Percentiles rank a stretch among this genome's conserved stretches.
These are phyloP conservation scores for Drosophila pectinifera DNA, from an alignment of 1,140 invertebrate species.

Conservation along the genomic window DNA sequence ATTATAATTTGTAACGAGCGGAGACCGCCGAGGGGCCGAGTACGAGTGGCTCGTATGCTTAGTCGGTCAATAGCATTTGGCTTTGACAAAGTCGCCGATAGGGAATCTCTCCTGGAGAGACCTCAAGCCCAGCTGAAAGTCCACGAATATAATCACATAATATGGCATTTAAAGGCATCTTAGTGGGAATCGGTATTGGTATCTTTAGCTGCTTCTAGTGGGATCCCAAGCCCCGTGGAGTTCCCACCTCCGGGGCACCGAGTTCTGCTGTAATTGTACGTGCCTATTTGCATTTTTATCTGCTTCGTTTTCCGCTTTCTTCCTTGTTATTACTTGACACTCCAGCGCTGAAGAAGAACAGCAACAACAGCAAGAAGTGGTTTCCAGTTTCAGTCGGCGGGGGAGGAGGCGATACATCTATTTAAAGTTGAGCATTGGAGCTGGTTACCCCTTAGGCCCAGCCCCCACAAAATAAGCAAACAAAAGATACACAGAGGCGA, in stretches of 20 bases:
- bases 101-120: conserved; percentile 1
- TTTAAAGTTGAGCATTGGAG: conserved; percentile 31
- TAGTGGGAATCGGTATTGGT: conserved; percentile 28
- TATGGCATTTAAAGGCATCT: conserved; percentile 17
- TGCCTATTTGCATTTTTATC: conserved; percentile 79
- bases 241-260: conserved; percentile 41
- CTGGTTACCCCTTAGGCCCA: conserved; percentile 4
- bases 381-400: conserved; percentile 38
- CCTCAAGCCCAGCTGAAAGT: conserved; percentile 22
- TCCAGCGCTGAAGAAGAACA: conserved; percentile 17
- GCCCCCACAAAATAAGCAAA: background rate
- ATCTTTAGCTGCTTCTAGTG: conserved; percentile 41
- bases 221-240: conserved; percentile 31
- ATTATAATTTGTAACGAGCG: conserved; percentile 68
- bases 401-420: conserved; percentile 21
- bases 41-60: conserved; percentile 24
- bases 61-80: conserved; percentile 69
- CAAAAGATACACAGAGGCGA: conserved; percentile 8
- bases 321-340: conserved; percentile 59
- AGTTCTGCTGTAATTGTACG: conserved; percentile 49
- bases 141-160: conserved; percentile 31
- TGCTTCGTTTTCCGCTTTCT: conserved; percentile 73
- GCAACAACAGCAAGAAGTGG: conserved; percentile 20
- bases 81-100: conserved; percentile 46
- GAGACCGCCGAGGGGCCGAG: conserved; percentile 25